Base-by-base conservation (phyloP, 2,888 invertebrate species). In the Apoda limacodes region DNA sequence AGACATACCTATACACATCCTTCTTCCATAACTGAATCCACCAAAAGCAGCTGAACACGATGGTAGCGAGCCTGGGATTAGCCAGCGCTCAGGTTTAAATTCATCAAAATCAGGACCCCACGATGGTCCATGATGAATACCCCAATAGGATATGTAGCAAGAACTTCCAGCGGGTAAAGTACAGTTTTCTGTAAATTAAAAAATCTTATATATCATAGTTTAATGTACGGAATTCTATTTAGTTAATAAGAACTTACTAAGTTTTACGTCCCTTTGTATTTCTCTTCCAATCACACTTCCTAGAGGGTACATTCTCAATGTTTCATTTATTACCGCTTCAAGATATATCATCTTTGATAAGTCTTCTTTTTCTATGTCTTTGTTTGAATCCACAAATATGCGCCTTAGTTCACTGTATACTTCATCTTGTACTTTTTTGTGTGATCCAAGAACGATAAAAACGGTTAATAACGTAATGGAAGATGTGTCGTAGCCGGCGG, bases 81-180 rank as follows among this genome's bases (percentile, higher is more conserved):
- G 36, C 70, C 70, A 69, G 6, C 69, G 47, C 22, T 68, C 65
- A 0, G 69, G 69, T 3, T 45, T 57, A 43, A 70, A 69, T 37
- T 59, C 43, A 11, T 65, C 38, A 0, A 44, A 58, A 30, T 67
- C 65, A 1, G 50, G 34, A 2, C 68, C 68, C 68, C 68, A 69
- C 13, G 58, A 7, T 7, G 7, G 5, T 6, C 17, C 7, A 6
- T 7, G 5, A 5, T 17, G 17, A 6, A 17, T 17, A 6, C 17
- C 17, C 5, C 5, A 7, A 17, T 6, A 6, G 5, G 17, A 7
- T 6, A 17, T 17, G 5, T 6, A 6, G 17, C 17, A 17, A 17
- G 17, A 17, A 7, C 17, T 17, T 5, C 17, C 17, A 6, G 5
- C 7, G 5, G 17, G 17, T 7, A 17, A 7, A 17, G 17, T 17